Percentiles rank a stretch among this genome's conserved stretches.
phyloP scores from a whole-genome alignment of 2,888 invertebrate species.

The Diarsia dahlii region DNA sequence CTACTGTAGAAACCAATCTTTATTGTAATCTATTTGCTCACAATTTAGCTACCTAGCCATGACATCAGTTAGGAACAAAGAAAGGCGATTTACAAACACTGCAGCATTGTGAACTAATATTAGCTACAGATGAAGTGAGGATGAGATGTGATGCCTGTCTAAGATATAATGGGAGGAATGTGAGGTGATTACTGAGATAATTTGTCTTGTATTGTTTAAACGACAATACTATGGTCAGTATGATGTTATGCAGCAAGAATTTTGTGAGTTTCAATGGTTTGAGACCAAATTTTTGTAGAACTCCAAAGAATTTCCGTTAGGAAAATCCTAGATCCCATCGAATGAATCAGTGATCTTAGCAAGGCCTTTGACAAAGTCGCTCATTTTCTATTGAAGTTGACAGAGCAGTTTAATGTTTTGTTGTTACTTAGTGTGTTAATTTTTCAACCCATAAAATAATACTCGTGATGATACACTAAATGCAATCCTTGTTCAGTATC shows the following conservation, averaged over 20 bases:
- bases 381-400: not conserved
- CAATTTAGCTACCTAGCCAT: conserved; percentile 24
- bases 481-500: not conserved
- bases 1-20: not conserved
- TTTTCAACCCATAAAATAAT: not conserved
- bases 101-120: conserved; percentile 60
- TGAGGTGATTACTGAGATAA: conserved; percentile 39
- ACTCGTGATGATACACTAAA: not conserved
- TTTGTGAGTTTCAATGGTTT: conserved; percentile 2
- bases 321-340: not conserved
- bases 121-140: conserved; percentile 45
- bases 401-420: not conserved
- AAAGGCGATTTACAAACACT: conserved; percentile 56
- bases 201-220: conserved; percentile 47
- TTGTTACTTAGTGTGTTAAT: not conserved
- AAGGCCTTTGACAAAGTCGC: not conserved
- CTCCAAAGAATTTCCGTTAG: not conserved
- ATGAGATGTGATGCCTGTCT: conserved; percentile 32
- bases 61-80: conserved; percentile 62
- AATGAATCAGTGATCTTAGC: not conserved
- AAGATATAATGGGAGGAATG: conserved; percentile 54
- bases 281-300: not conserved
- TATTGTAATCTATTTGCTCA: conserved; percentile 17
- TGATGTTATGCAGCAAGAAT: conserved; percentile 27
- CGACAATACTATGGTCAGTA: not conserved